phyloP scores from a whole-genome alignment of 2,797 vertebrate genomes.

The Tokudaia muenninki region DNA sequence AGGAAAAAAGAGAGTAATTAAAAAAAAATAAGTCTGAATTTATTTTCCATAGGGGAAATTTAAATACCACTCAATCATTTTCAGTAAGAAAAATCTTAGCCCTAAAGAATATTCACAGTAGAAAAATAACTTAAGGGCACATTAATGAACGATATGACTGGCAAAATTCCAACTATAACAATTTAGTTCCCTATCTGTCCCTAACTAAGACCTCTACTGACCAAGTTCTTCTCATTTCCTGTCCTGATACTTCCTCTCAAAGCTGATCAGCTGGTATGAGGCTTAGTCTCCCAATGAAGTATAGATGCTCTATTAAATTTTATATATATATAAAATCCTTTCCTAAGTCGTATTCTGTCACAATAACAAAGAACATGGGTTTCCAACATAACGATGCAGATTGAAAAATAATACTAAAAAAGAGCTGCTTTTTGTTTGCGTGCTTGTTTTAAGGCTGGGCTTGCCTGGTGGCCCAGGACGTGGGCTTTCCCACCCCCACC shows the following conservation, averaged over 20 bases:
- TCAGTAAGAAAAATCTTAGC: slow-evolving; percentile 44
- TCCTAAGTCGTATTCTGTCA: slow-evolving; percentile 9
- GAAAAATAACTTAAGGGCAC: neutral
- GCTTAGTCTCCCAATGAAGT: neutral
- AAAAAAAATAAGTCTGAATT: neutral
- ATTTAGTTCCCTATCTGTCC: neutral
- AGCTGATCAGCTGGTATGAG: neutral
- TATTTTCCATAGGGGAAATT: slow-evolving; percentile 42
- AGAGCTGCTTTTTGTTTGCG: neutral
- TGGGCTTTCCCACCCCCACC: too few relatives aligned
- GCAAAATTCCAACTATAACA: slow-evolving; percentile 48
- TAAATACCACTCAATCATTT: slow-evolving; percentile 17
- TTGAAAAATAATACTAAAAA: too few relatives aligned
- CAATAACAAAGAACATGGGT: slow-evolving; percentile 41
- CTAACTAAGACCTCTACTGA: slow-evolving; percentile 61
- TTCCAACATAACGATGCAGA: neutral
- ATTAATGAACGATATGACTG: slow-evolving; percentile 12
- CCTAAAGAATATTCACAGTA: slow-evolving; percentile 30
- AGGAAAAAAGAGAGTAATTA: neutral
- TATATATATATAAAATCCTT: slow-evolving; percentile 4
- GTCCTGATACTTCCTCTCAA: slow-evolving; percentile 46
- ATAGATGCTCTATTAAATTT: slow-evolving; percentile 34
- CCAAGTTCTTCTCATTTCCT: slow-evolving; percentile 38
- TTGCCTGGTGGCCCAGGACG: neutral
- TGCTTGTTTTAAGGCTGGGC: neutral